These are phyloP conservation scores for Metopolophium dirhodum DNA, from an alignment of 1,140 invertebrate genomes.

Conservation along the genomic window DNA sequence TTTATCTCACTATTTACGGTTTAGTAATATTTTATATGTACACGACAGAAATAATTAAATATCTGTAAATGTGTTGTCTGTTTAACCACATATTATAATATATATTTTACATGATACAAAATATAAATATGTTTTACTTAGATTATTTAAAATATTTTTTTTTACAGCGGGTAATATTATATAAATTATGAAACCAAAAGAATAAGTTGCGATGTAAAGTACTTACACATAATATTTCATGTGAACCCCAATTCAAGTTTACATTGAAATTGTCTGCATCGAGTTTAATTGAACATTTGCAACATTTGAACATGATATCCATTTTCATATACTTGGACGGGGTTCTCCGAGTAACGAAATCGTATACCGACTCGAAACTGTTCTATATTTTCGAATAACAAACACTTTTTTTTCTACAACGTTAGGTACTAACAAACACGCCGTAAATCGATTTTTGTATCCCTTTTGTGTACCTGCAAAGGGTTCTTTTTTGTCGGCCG, in stretches of 20 bases:
- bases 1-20: neutral
- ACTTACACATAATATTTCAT: neutral
- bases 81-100: neutral
- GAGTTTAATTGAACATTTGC: conserved; percentile 8
- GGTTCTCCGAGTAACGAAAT: conserved; percentile 37
- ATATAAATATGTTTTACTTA: neutral
- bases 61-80: too few relatives aligned
- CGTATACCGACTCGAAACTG: conserved; percentile 40
- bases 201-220: neutral
- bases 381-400: conserved; percentile 51
- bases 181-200: neutral
- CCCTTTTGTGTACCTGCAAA: conserved; percentile 56
- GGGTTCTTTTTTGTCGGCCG: conserved; percentile 33
- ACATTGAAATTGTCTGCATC: conserved; percentile 15
- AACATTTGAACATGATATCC: conserved; percentile 29
- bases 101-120: neutral
- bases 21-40: neutral
- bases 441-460: conserved; percentile 43
- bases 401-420: conserved; percentile 55
- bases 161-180: neutral
- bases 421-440: conserved; percentile 54
- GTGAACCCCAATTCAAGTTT: neutral
- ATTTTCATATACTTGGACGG: conserved; percentile 26
- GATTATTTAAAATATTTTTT: neutral
- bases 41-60: too few relatives aligned